Conservation (phyloP, 2,113 vertebrate genomes). For the Macroglossus sobrinus region DNA sequence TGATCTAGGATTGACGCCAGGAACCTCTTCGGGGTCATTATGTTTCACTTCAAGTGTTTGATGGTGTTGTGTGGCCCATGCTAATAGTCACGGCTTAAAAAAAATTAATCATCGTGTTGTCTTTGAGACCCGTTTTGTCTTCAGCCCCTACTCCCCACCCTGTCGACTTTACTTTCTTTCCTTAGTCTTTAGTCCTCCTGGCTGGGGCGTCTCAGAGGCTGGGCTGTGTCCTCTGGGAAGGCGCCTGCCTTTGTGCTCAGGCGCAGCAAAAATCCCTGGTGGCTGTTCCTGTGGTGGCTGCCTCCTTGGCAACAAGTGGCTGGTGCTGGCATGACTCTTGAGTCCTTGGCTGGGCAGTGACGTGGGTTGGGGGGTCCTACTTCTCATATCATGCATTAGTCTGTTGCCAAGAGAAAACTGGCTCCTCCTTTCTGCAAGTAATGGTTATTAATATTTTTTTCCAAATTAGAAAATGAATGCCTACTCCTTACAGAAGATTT, state of each 20-base stretch:
- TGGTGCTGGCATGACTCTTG: not conserved
- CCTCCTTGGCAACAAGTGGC: not conserved
- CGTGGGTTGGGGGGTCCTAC: not conserved
- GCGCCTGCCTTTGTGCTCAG: not conserved
- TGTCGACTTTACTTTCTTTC: not conserved
- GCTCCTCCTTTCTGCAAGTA: constrained; percentile 17
- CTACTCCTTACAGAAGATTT: not conserved
- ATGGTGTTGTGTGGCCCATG: not conserved
- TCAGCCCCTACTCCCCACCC: not conserved
- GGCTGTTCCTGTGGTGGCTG: not conserved
- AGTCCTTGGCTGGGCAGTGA: not conserved
- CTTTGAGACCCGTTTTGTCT: not conserved
- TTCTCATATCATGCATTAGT: not conserved
- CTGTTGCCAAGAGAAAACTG: not conserved
- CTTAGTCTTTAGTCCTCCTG: fast-evolving
- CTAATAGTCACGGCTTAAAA: not conserved
- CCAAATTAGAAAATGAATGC: constrained; percentile 19
- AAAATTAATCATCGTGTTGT: not conserved
- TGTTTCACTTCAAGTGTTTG: not conserved
- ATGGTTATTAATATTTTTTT: not conserved
- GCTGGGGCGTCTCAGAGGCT: not conserved
- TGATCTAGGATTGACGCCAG: not conserved
- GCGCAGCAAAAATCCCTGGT: not conserved
- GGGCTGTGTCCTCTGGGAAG: not conserved
- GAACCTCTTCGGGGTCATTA: not conserved